These are phyloP conservation scores for Syngnathus floridae DNA, from an alignment of 2,113 vertebrate species.

Conservation along the genomic window DNA sequence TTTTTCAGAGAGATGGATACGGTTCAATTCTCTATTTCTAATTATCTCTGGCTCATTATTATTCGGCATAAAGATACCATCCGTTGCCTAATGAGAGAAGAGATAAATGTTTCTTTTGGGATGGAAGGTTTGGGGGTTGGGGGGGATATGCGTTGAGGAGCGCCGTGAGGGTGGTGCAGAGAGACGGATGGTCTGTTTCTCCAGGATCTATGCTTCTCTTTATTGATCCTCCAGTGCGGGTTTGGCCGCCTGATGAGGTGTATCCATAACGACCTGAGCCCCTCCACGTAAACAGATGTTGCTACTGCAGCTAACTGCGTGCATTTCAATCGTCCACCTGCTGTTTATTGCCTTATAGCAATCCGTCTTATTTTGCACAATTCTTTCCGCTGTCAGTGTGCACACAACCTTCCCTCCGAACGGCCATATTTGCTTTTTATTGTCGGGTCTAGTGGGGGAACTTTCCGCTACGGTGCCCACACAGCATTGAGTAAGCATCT, in stretches of 20 bases:
- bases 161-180: constrained; percentile 41
- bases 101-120: constrained; percentile 33
- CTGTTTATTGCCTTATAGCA: constrained; percentile 5
- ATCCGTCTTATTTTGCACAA: constrained; percentile 13
- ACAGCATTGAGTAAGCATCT: constrained; percentile 65
- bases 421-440: constrained; percentile 35
- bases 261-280: constrained; percentile 18
- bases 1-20: not conserved
- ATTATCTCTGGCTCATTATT: constrained; percentile 14
- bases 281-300: constrained; percentile 9
- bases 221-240: constrained; percentile 51
- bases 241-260: constrained; percentile 26
- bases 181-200: constrained; percentile 55
- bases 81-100: constrained; percentile 10
- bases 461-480: constrained; percentile 56
- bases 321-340: constrained; percentile 6
- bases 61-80: constrained; percentile 20
- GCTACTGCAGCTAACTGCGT: constrained; percentile 4
- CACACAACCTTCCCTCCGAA: not conserved
- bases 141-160: constrained; percentile 33
- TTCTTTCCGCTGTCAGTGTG: not conserved
- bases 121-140: constrained; percentile 29
- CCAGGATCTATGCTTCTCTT: constrained; percentile 52
- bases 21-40: not conserved
- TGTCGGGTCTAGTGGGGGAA: constrained; percentile 43